These are phyloP conservation scores for Lichenostomus cassidix DNA, from an alignment of 2,113 vertebrate species.

Conservation along the genomic window DNA sequence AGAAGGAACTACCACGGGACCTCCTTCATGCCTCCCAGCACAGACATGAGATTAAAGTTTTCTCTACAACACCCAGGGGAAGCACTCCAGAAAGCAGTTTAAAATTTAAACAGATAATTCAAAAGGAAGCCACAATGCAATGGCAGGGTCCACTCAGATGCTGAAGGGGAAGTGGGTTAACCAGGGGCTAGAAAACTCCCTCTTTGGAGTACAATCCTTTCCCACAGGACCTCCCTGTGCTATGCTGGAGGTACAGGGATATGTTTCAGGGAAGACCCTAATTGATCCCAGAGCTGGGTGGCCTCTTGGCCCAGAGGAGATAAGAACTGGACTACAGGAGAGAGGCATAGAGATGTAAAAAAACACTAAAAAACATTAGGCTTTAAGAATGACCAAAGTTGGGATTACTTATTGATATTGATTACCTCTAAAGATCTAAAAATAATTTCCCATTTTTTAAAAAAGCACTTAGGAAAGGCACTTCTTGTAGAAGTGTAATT, in stretches of 20 bases:
- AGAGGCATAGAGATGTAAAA: background rate
- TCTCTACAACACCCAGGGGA: background rate
- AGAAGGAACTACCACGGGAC: background rate
- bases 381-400: background rate
- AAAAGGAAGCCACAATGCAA: background rate
- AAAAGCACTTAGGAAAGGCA: background rate
- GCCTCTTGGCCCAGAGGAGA: background rate
- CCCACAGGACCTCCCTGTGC: background rate
- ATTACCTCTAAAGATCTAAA: background rate
- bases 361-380: background rate
- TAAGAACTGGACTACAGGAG: background rate
- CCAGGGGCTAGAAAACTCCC: background rate
- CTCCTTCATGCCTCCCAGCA: constrained; percentile 17
- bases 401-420: background rate
- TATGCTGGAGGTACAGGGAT: background rate
- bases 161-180: background rate
- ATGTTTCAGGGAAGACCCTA: background rate
- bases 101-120: constrained; percentile 51
- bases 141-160: background rate
- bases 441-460: background rate
- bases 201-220: background rate
- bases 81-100: constrained; percentile 12
- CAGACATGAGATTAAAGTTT: constrained; percentile 52
- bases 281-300: constrained; percentile 5
- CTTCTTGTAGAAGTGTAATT: background rate